Conservation (phyloP, 2,888 invertebrate species). For the Meta bourneti region DNA sequence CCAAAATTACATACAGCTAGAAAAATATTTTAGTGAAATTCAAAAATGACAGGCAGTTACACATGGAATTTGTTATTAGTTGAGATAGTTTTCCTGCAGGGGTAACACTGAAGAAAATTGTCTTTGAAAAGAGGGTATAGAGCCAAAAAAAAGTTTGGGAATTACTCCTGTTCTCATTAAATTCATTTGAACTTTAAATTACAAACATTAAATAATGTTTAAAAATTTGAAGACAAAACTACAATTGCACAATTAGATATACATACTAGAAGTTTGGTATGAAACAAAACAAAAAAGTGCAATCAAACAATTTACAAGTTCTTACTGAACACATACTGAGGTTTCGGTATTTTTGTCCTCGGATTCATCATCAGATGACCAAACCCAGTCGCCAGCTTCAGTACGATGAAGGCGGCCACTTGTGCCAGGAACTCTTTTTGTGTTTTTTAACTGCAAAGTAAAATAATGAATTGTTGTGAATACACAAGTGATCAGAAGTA, state of each 20-base stretch:
- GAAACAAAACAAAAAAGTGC: not conserved
- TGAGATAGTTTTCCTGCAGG: no score
- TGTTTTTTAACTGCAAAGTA: constrained; percentile 81
- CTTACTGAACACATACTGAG: not conserved
- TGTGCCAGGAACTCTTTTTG: constrained; percentile 91
- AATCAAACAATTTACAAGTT: not conserved
- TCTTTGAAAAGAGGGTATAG: no score
- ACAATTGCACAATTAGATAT: not conserved
- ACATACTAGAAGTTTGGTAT: not conserved
- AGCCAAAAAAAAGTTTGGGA: no score
- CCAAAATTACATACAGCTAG: no score
- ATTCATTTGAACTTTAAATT: no score
- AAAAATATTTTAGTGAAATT: no score
- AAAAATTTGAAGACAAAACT: constrained; percentile 3
- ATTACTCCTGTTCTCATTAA: no score
- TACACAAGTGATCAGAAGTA: not conserved
- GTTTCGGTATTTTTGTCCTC: constrained; percentile 51
- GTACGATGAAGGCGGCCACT: constrained; percentile 93
- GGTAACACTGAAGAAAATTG: no score
- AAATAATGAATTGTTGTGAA: not conserved
- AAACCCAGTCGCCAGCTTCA: constrained; percentile 98
- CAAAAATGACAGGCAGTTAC: no score
- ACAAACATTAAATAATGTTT: no score
- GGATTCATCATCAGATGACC: constrained; percentile 96
- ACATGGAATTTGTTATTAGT: no score